These are phyloP conservation scores for Anastatus disparis DNA, from an alignment of 1,140 invertebrate genomes.

Conservation along the genomic window DNA sequence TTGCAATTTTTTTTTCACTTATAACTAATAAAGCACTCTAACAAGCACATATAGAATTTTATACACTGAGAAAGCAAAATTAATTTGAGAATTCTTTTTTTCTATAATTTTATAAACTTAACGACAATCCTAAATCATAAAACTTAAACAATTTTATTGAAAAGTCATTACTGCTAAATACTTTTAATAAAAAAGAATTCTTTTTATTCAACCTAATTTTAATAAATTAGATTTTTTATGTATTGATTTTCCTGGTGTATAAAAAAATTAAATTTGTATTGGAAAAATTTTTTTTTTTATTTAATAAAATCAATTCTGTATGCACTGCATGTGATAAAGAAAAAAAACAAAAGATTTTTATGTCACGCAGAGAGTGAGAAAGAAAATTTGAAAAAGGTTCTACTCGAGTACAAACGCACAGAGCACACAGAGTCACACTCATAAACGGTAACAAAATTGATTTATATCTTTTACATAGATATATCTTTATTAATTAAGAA, in stretches of 20 bases:
- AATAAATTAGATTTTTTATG: too few species aligned
- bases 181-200: too few species aligned
- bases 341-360: slow-evolving; percentile 9
- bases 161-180: too few species aligned
- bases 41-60: not conserved
- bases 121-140: too few species aligned
- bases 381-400: slow-evolving; percentile 3
- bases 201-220: too few species aligned
- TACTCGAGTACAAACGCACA: slow-evolving; percentile 10
- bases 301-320: not conserved
- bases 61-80: slow-evolving; percentile 10
- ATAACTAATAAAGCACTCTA: slow-evolving; percentile 21
- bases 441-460: not conserved
- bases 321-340: slow-evolving; percentile 28
- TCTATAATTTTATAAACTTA: too few species aligned
- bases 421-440: slow-evolving; percentile 4
- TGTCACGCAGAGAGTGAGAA: slow-evolving; percentile 2
- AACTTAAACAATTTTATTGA: not conserved
- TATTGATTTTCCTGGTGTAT: slow-evolving; percentile 9
- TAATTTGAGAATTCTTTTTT: not conserved
- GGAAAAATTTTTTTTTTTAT: slow-evolving; percentile 2
- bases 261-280: not conserved
- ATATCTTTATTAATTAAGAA: not conserved
- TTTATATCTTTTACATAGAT: not conserved
- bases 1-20: not conserved